Evolutionary conservation across 2,113 vertebrate species (phyloP), one percentile per base, ranked within the genome.

Genomic region (Phrynocephalus versicolor): DNA sequence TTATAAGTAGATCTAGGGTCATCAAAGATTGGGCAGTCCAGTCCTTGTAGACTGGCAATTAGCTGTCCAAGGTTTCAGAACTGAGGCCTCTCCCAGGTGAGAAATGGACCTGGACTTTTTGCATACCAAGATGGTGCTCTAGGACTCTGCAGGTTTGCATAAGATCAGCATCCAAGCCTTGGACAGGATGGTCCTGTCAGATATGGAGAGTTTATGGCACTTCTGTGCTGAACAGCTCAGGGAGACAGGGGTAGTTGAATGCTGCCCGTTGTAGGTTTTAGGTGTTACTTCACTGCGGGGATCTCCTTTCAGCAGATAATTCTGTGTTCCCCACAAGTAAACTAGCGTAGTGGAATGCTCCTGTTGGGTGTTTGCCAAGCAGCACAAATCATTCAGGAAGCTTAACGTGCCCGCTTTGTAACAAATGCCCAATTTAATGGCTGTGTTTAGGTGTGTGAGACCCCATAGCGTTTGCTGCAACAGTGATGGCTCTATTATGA

Each of bases 401-500:
- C 86, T 94, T 90, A 81, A 91, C 92, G 90, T 87, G 86, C 88
- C 82, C 91, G 85, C 73, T 41, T 91, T 76, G 74, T 93, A 89
- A 93, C 93, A 92, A 94, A 88, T 62, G 57, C 88, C 89, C 89
- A 76, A 80, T 91, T 87, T 94, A 93, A 90, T 1, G 8, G 85
- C 89, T 79, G 82, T 86, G 41, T 92, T 93, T 92, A 94, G 95
- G 93, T 95, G 92, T 90, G 92, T 87, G 75, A 91, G 91, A 90
- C 92, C 88, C 70, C 90, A 79, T 87, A 79, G 90, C 89, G 89
- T 93, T 95, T 93, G 88, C 84, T 89, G 88, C 91, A 25, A 92
- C 88, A 39, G 37, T 94, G 94, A 95, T 92, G 84, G 81, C 94
- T 96, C 92, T 94, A 90, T 95, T 95, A 95, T 94, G 93, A 95